These are phyloP conservation scores for Poecilobothrus nobilitatus DNA, from an alignment of 2,888 invertebrate species.

Conservation along the genomic window DNA sequence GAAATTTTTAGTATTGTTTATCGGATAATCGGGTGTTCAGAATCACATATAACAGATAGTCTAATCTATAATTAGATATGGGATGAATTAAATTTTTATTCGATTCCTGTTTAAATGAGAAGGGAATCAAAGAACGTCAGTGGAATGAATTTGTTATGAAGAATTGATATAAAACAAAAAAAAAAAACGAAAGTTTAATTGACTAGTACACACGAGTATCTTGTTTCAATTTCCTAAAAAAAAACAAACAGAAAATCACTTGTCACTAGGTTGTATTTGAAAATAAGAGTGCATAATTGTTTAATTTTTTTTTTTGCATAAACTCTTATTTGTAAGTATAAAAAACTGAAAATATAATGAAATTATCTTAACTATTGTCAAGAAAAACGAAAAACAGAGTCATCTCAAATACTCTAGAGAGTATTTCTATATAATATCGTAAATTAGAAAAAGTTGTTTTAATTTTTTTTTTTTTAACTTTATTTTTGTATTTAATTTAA, in stretches of 20 bases:
- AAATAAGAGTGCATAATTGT: too few species aligned
- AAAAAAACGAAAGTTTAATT: constrained; percentile 9
- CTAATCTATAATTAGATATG: not conserved
- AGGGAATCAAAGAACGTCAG: not conserved
- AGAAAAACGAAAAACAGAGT: not conserved
- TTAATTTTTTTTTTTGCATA: not conserved
- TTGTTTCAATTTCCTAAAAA: constrained; percentile 13
- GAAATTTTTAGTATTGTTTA: not conserved
- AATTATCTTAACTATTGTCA: not conserved
- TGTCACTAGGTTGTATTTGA: not conserved
- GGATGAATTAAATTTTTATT: not conserved
- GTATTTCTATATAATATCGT: not conserved
- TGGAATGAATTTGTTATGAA: too few species aligned
- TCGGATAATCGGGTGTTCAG: not conserved
- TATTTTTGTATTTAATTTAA: too few species aligned
- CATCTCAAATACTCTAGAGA: not conserved
- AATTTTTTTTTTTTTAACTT: not conserved
- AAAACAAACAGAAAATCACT: not conserved
- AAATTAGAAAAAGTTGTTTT: not conserved
- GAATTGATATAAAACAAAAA: not conserved
- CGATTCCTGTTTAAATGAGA: too few species aligned
- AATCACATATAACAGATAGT: not conserved
- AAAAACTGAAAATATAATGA: not conserved
- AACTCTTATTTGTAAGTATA: too few species aligned
- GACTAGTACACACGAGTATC: constrained; percentile 18